Evolutionary conservation across 2,113 vertebrate species (phyloP).

Genomic region (Holacanthus passer): DNA sequence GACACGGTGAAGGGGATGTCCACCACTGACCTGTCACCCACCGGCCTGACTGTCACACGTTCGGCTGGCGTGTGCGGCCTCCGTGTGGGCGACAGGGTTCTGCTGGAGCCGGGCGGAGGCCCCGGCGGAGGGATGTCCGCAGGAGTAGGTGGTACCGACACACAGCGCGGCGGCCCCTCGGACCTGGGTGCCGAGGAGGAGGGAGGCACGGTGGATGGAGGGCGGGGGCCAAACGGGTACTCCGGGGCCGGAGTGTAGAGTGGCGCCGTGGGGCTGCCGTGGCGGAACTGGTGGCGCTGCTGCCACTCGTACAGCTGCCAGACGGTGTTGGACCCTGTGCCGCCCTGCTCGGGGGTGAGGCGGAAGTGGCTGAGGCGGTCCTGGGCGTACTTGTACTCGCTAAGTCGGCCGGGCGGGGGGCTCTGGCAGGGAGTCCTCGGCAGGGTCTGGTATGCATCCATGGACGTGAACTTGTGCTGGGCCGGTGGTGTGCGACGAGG

Average conservation of each 20-base stretch:
- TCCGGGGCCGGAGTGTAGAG: conserved; percentile 88
- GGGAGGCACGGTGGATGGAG: conserved; percentile 86
- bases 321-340: conserved; percentile 85
- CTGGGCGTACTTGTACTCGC: conserved; percentile 97
- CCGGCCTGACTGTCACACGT: conserved; percentile 90
- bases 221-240: conserved; percentile 83
- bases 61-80: conserved; percentile 93
- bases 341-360: conserved; percentile 85
- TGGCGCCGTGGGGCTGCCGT: conserved; percentile 94
- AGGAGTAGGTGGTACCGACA: conserved; percentile 90
- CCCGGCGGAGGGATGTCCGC: conserved; percentile 91
- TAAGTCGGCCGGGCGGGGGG: conserved; percentile 84
- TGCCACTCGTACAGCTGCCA: conserved; percentile 98
- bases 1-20: conserved; percentile 87
- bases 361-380: conserved; percentile 95
- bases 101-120: conserved; percentile 77
- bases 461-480: conserved; percentile 82
- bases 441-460: conserved; percentile 91
- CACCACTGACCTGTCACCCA: conserved; percentile 81
- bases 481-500: conserved; percentile 86
- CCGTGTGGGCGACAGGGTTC: conserved; percentile 81
- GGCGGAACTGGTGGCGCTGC: conserved; percentile 95
- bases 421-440: conserved; percentile 89
- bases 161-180: conserved; percentile 73
- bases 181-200: conserved; percentile 52